phyloP scores from a whole-genome alignment of 2,797 vertebrate genomes.

The Psittacula derbiana region DNA sequence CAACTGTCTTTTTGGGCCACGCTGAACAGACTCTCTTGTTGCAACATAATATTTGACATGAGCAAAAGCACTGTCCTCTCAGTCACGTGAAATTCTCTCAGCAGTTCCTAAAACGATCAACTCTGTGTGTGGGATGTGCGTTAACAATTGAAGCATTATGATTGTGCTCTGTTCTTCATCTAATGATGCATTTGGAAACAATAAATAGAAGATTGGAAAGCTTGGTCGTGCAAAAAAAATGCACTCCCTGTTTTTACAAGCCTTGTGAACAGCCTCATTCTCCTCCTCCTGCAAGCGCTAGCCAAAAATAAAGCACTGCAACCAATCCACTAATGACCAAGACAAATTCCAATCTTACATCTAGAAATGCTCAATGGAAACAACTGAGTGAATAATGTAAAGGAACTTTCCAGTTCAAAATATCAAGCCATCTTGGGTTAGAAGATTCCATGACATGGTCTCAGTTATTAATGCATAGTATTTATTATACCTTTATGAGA shows the following conservation, averaged over 20 bases:
- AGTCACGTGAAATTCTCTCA: background rate
- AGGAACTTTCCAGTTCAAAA: background rate
- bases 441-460: background rate
- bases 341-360: background rate
- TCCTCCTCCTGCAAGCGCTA: background rate
- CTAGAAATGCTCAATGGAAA: background rate
- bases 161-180: background rate
- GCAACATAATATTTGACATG: background rate
- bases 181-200: slow-evolving; percentile 6
- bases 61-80: background rate
- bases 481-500: slow-evolving; percentile 87
- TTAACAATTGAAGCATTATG: slow-evolving; percentile 48
- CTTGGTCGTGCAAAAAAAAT: background rate
- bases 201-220: background rate
- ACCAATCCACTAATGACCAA: background rate
- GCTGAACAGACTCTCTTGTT: background rate
- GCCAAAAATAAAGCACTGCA: background rate
- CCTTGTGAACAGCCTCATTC: background rate
- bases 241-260: background rate
- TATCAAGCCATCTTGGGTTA: background rate
- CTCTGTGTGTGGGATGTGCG: background rate
- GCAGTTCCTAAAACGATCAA: slow-evolving; percentile 20
- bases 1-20: background rate
- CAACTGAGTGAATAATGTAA: background rate
- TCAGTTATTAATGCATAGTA: background rate